These are phyloP conservation scores for Dipodomys spectabilis DNA, from an alignment of 2,113 vertebrate genomes.

Conservation along the genomic window DNA sequence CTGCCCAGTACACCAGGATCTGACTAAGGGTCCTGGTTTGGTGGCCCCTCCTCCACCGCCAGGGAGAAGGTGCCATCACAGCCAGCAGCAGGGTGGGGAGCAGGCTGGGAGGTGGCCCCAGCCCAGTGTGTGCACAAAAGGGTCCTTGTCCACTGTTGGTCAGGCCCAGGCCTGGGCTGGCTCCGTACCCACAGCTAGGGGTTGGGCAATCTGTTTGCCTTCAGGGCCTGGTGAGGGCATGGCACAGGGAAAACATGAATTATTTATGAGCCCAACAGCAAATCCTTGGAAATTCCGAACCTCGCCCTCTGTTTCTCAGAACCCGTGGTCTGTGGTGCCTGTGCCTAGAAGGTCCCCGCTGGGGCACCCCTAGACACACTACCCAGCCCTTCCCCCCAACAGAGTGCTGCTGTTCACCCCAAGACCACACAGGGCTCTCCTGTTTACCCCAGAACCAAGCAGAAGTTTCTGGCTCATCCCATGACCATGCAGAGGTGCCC, in stretches of 20 bases:
- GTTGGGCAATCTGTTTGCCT: slow-evolving; percentile 48
- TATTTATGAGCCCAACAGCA: background rate
- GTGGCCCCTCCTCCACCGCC: too few species aligned
- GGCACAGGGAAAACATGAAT: background rate
- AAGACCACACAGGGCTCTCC: too few species aligned
- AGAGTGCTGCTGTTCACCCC: accelerated
- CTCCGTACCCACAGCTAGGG: background rate
- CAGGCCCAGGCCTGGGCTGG: slow-evolving; percentile 7
- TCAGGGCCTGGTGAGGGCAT: background rate
- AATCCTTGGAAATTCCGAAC: slow-evolving; percentile 12
- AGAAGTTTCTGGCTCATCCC: background rate
- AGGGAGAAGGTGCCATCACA: background rate
- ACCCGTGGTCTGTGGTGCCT: too few species aligned
- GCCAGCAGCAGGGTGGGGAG: background rate
- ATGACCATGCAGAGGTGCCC: too few species aligned
- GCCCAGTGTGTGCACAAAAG: slow-evolving; percentile 15
- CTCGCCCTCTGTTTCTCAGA: background rate
- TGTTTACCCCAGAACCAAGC: background rate
- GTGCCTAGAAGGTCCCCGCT: background rate
- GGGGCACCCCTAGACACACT: too few species aligned
- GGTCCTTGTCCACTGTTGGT: slow-evolving; percentile 60
- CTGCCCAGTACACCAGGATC: accelerated
- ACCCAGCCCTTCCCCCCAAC: background rate
- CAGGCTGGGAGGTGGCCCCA: background rate
- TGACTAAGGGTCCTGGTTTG: background rate